Evolutionary conservation across 1,140 invertebrate genomes (phyloP).

Genomic region (Venturia canescens): DNA sequence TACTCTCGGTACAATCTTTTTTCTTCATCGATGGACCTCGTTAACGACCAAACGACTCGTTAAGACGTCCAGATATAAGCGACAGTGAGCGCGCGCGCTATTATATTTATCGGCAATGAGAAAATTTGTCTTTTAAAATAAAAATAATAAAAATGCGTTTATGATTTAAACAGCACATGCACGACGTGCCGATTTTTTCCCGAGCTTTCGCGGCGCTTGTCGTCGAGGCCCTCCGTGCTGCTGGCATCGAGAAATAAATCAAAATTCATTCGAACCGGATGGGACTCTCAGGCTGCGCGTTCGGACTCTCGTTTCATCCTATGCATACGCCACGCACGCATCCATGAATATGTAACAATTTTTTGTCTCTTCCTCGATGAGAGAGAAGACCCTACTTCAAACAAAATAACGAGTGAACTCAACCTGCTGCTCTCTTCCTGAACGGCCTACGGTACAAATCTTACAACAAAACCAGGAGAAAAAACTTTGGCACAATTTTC

Average conservation of each 20-base stretch:
- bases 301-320: background rate
- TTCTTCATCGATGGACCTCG: constrained; percentile 51
- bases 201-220: constrained; percentile 4
- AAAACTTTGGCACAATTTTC: background rate
- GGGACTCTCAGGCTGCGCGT: constrained; percentile 3
- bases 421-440: background rate
- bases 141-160: constrained; percentile 21
- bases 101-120: background rate
- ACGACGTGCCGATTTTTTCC: background rate
- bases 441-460: constrained; percentile 5
- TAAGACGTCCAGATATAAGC: constrained; percentile 51
- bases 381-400: background rate
- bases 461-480: constrained; percentile 14
- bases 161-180: constrained; percentile 25
- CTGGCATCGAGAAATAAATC: constrained; percentile 42
- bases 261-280: constrained; percentile 39
- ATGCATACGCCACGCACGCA: background rate
- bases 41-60: constrained; percentile 52
- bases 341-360: constrained; percentile 39
- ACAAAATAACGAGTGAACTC: constrained; percentile 8
- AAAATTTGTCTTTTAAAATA: constrained; percentile 6
- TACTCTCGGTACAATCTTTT: constrained; percentile 21
- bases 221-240: background rate
- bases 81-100: constrained; percentile 50
- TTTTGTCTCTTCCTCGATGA: constrained; percentile 33